Percentiles rank a stretch among this genome's conserved stretches.
phyloP scores from a whole-genome alignment of 2,797 vertebrate genomes.

The Meda fulgida region DNA sequence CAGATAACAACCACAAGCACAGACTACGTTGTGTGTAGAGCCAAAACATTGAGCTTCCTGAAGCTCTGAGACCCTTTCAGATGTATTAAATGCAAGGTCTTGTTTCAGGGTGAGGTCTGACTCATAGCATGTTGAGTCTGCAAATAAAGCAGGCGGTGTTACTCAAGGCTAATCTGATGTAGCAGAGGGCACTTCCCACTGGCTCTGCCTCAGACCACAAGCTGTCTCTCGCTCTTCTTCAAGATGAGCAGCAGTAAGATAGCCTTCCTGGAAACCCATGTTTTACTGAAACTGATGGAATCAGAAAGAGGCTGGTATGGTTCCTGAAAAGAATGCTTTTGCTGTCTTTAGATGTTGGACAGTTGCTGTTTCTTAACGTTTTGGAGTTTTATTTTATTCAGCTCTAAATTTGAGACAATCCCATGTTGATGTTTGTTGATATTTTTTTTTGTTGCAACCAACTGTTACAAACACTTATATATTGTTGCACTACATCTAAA shows the following conservation, averaged over 20 bases:
- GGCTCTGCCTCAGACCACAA: neutral
- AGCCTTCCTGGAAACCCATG: conserved; percentile 5
- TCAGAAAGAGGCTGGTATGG: neutral
- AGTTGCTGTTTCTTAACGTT: neutral
- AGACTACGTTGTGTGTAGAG: neutral
- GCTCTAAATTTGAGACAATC: neutral
- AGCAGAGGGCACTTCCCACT: neutral
- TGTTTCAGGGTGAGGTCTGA: conserved; percentile 17
- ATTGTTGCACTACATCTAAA: neutral
- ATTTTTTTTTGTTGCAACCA: neutral
- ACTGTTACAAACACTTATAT: neutral
- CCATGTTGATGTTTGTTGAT: neutral
- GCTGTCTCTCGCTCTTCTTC: neutral
- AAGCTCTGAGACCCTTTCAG: neutral
- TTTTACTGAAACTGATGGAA: neutral
- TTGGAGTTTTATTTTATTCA: neutral
- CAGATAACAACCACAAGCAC: neutral
- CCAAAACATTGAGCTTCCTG: conserved; percentile 7
- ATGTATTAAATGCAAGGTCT: neutral
- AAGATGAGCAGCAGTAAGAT: neutral
- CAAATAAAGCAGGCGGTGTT: conserved; percentile 15
- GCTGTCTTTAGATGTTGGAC: neutral
- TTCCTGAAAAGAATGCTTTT: conserved; percentile 14
- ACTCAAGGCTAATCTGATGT: conserved; percentile 10
- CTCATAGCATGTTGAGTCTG: conserved; percentile 2